A percentile compares a stretch with the other conserved stretches of the same genome.
These are phyloP conservation scores for Xanthia icteritia DNA, from an alignment of 2,888 invertebrate species.

Conservation along the genomic window DNA sequence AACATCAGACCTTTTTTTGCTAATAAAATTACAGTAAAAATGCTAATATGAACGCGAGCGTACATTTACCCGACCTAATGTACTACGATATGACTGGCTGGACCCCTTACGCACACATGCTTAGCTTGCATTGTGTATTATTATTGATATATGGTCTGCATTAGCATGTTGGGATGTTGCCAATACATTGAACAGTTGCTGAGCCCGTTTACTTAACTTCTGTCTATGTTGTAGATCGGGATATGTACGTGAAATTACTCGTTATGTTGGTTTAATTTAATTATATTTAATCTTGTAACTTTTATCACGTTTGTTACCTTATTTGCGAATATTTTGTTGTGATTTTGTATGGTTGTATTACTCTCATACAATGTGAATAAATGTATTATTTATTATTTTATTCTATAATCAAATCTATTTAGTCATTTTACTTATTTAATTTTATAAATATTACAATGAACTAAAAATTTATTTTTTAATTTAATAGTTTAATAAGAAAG, in stretches of 20 bases:
- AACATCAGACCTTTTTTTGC: constrained; percentile 9
- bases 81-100: constrained; percentile 27
- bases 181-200: constrained; percentile 35
- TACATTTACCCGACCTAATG: constrained; percentile 27
- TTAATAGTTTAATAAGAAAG: too few relatives aligned
- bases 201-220: constrained; percentile 38
- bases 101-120: constrained; percentile 34
- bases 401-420: too few relatives aligned
- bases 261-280: too few relatives aligned
- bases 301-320: too few relatives aligned
- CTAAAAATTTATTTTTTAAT: too few relatives aligned
- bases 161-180: constrained; percentile 52
- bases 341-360: too few relatives aligned
- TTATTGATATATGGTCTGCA: constrained; percentile 48
- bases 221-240: constrained; percentile 1
- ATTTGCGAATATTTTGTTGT: too few relatives aligned
- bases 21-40: constrained; percentile 52
- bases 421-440: too few relatives aligned
- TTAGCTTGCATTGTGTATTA: constrained; percentile 42
- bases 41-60: constrained; percentile 30
- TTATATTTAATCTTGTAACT: too few relatives aligned
- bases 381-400: too few relatives aligned
- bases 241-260: neutral
- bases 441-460: too few relatives aligned
- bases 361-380: too few relatives aligned